These are phyloP conservation scores for Ciconia maguari DNA, from an alignment of 2,113 vertebrate species.

Conservation along the genomic window DNA sequence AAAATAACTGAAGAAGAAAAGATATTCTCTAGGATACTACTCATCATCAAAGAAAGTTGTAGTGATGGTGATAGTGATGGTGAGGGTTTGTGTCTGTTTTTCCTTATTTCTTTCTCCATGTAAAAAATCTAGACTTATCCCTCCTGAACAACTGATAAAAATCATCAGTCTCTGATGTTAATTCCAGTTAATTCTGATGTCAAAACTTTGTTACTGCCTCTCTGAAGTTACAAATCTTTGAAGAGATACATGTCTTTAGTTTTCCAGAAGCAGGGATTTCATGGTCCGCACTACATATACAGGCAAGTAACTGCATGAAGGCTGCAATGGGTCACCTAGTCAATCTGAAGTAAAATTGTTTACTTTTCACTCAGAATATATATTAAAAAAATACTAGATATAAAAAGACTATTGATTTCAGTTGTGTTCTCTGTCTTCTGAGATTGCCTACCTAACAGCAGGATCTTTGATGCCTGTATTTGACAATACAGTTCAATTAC, in stretches of 20 bases:
- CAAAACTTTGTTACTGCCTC: background rate
- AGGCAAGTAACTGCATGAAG: background rate
- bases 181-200: background rate
- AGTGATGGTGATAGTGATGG: rapidly evolving
- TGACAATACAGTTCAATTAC: background rate
- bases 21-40: background rate
- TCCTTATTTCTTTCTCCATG: background rate
- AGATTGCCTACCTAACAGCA: background rate
- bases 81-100: background rate
- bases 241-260: background rate
- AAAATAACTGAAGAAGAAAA: background rate
- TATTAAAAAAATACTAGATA: background rate
- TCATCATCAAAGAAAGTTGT: background rate
- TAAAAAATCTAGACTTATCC: background rate
- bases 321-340: background rate
- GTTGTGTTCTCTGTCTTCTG: background rate
- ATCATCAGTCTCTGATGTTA: background rate
- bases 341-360: background rate
- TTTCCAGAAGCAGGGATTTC: background rate
- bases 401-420: background rate
- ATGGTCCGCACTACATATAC: rapidly evolving
- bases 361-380: background rate
- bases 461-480: background rate
- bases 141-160: background rate
- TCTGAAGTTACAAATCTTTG: background rate